Evolutionary conservation across 1,140 invertebrate species (phyloP), one percentile per base, ranked within the genome.

Genomic region (Formica exsecta): DNA sequence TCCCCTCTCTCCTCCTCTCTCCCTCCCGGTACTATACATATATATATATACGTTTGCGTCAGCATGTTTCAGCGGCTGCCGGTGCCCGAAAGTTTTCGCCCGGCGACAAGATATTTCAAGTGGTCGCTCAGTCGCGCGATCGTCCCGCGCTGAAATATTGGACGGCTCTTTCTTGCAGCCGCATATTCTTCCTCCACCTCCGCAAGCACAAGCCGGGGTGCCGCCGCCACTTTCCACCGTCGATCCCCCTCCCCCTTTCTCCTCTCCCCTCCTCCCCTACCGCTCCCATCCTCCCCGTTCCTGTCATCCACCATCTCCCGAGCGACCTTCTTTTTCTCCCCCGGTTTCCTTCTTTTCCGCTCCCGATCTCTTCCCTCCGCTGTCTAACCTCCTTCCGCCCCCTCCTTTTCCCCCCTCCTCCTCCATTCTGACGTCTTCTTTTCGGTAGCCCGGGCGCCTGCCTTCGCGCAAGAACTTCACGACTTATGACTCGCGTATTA

Each of bases 101-200:
- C 85, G 93, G 93, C 93, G 93, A 93, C 93, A 92, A 94, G 93
- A 94, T 94, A 94, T 94, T 94, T 94, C 94, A 94, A 94, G 93
- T 94, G 92, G 93, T 92, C 90, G 89, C 89, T 91, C 85, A 83
- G 89, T 74, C 87, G 87, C 89, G 92, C 89, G 92, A 94, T 94
- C 93, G 92, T 93, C 91, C 90, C 90, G 91, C 91, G 90, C 89
- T 94, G 92, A 94, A 94, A 94, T 94, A 94, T 94, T 94, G 93
- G 91, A 94, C 92, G 91, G 89, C 87, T 91, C 92, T 93, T 94
- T 93, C 92, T 94, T 91, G 88, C 90, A 92, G 92, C 91, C 93
- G 92, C 92, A 90, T 91, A 91, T 92, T 93, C 92, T 89, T 85
- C 85, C 83, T 75, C 81, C 79, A 68, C 74, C 83, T 79, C 65